These are phyloP conservation scores for Pseudanteris insignis DNA, from an alignment of 2,888 invertebrate genomes.

Conservation along the genomic window DNA sequence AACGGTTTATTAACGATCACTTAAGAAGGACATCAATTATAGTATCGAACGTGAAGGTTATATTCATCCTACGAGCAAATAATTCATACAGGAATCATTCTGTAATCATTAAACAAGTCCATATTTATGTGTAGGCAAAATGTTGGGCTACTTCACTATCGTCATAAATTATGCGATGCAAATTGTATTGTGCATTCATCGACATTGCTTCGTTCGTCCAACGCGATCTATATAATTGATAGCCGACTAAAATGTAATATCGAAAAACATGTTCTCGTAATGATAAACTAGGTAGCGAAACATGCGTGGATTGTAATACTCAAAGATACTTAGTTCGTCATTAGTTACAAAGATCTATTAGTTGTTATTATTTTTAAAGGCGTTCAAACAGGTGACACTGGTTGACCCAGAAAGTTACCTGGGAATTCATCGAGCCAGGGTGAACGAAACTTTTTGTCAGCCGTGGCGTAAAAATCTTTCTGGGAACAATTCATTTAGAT, in stretches of 20 bases:
- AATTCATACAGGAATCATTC: too few relatives aligned
- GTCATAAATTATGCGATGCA: too few relatives aligned
- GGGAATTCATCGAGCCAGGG: too few relatives aligned
- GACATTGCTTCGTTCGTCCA: too few relatives aligned
- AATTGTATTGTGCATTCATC: too few relatives aligned
- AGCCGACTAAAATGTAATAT: constrained; percentile 17
- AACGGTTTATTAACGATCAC: too few relatives aligned
- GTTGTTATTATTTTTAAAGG: constrained; percentile 16
- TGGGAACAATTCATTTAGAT: constrained; percentile 3
- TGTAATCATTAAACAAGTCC: too few relatives aligned
- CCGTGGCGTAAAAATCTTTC: not conserved
- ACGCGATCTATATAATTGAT: constrained; percentile 8
- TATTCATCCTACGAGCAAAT: too few relatives aligned
- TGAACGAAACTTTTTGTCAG: not conserved
- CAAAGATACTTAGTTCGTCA: constrained; percentile 11
- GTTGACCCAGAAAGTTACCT: constrained; percentile 7
- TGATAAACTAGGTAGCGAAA: constrained; percentile 18
- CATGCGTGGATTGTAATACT: constrained; percentile 2
- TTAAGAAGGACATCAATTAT: too few relatives aligned
- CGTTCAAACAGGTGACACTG: constrained; percentile 18
- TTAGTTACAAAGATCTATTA: constrained; percentile 27
- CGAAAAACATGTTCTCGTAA: constrained; percentile 12
- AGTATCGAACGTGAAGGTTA: too few relatives aligned
- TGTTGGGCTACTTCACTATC: too few relatives aligned
- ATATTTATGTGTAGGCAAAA: too few relatives aligned